Evolutionary conservation across 2,888 invertebrate genomes (phyloP).

Genomic region (Gasteruption jaculator): DNA sequence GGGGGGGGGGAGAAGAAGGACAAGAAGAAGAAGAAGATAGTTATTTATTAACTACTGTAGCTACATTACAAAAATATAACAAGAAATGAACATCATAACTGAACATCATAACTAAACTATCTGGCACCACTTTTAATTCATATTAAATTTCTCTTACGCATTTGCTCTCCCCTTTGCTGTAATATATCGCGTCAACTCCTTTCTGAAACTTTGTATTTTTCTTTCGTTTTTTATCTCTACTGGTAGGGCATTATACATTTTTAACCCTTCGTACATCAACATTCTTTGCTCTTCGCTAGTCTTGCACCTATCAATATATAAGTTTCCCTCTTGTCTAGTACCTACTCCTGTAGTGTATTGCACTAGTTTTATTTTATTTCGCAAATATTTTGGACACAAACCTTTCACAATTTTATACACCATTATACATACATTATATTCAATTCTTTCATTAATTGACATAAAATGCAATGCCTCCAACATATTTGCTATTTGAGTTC

Average conservation of each 20-base stretch:
- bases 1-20: too few relatives aligned
- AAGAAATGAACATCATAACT: too few relatives aligned
- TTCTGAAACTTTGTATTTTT: conserved; percentile 1
- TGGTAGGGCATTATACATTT: conserved; percentile 11
- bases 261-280: conserved; percentile 7
- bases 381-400: conserved; percentile 3
- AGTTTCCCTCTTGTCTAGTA: neutral
- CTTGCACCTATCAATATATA: neutral
- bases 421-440: conserved; percentile 6
- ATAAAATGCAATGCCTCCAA: conserved; percentile 4
- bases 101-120: too few relatives aligned
- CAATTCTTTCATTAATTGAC: conserved; percentile 2
- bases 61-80: too few relatives aligned
- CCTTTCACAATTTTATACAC: conserved; percentile 10
- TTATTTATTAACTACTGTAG: too few relatives aligned
- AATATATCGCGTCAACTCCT: conserved; percentile 3
- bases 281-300: conserved; percentile 12
- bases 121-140: too few relatives aligned
- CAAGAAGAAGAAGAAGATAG: too few relatives aligned
- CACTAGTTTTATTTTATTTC: neutral
- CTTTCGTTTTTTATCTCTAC: conserved; percentile 3
- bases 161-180: neutral
- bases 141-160: too few relatives aligned
- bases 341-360: too few relatives aligned
- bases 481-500: too few relatives aligned